Evolutionary conservation across 64 coral and sea anemone species (phyloP), one percentile per base, ranked within the genome.

Genomic region (Montipora efflorescens): DNA sequence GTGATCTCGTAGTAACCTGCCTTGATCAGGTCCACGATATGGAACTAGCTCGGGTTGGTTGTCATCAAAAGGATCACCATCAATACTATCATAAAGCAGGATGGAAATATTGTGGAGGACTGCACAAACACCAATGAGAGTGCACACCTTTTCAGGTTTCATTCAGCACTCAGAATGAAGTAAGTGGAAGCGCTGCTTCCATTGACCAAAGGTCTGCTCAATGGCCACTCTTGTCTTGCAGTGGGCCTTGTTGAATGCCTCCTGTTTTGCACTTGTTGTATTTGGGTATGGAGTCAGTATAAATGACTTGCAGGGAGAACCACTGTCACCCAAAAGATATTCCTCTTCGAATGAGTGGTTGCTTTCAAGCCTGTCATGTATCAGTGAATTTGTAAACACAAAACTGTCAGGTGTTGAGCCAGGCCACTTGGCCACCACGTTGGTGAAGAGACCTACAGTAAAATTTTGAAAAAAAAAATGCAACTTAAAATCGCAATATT

Each of bases 201-300:
- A 93, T 64, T 53, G 15, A 59, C 91, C 91, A 93, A 93, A 93
- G n/a, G 82, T 93, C 43, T 93, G 91, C 67, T 93, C 91, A 77
- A 93, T 93, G 15, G 68, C 53, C 45, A 93, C 80, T 55, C 81
- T 84, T 58, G 73, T 93, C 70, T 84, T 86, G 13, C 36, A 20
- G 6, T 81, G 82, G n/a, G 91, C 79, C 76, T 83, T 74, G 74
- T 93, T 93, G 44, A 76, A 87, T 7, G 66, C 51, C 53, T 83
- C 55, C 75, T 93, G 67, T 23, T 66, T 59, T 84, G 48, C 48
- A 69, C 36, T 79, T 46, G 77, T 5, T 11, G 25, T 4, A 52
- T 79, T 79, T 47, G 77, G 77, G 36, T 79, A 79, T 10, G 77
- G 77, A 1, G 77, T 79, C 77, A 79, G 20, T 46, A 79, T 16